Conservation (phyloP, 2,888 invertebrate species). For the Fragum whitleyi region DNA sequence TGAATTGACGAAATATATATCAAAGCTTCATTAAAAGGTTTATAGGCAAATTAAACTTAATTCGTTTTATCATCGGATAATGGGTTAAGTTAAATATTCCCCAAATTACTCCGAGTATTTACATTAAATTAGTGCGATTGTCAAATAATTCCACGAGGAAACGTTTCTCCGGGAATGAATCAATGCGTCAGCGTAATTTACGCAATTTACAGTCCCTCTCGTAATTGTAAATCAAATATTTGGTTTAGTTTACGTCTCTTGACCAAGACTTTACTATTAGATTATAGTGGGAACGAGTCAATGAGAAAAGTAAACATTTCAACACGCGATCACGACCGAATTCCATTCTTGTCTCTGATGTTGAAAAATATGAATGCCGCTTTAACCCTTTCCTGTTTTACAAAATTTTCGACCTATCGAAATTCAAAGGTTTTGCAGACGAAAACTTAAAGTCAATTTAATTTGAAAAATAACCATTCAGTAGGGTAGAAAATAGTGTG, state of each 20-base stretch:
- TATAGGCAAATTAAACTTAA: too few relatives aligned
- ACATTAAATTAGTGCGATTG: constrained; percentile 4
- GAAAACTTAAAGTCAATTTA: too few relatives aligned
- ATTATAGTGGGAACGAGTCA: neutral
- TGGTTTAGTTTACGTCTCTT: neutral
- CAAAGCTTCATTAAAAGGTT: too few relatives aligned
- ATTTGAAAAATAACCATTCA: too few relatives aligned
- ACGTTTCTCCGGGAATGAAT: constrained; percentile 10
- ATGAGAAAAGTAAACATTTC: constrained; percentile 22
- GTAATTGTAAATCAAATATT: constrained; percentile 31
- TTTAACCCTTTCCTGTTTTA: too few relatives aligned
- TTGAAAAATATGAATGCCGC: too few relatives aligned
- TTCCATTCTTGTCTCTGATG: too few relatives aligned
- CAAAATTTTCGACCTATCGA: too few relatives aligned
- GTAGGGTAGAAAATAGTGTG: too few relatives aligned
- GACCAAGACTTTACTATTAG: constrained; percentile 1
- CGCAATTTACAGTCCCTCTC: constrained; percentile 7
- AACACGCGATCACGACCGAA: neutral
- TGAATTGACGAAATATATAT: too few relatives aligned
- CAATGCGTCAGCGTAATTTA: constrained; percentile 13
- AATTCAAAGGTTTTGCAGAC: too few relatives aligned
- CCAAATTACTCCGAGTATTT: neutral
- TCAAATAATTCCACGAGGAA: constrained; percentile 21
- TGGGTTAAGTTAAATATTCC: neutral
- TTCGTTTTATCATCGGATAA: too few relatives aligned